Base-by-base conservation (phyloP, 2,888 invertebrate species). In the Macrosiphum euphorbiae region DNA sequence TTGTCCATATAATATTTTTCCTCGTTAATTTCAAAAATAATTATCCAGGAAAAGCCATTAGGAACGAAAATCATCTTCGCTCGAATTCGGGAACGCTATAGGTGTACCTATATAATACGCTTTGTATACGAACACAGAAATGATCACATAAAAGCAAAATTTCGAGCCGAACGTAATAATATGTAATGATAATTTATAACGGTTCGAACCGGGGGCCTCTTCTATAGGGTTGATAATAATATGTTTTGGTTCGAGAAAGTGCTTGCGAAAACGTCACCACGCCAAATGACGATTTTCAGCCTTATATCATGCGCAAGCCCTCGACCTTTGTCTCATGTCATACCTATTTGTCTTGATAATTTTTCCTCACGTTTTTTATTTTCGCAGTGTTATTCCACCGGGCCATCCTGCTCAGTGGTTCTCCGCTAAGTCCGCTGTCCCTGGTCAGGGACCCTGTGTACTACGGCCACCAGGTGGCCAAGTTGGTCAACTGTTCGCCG, bases 331-430 rank as follows among this genome's bases (percentile, higher is more conserved):
- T 11, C 2, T 58, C n/a, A 3, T n/a, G 3, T 52, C 16, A 52
- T 20, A 20, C 2, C 3, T 47, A 47, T 28, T 13, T 47, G 28
- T 16, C 13, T 86, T 44, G 7, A n/a, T n/a, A 28, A 86, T 86
- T 13, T 78, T 44, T 47, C 16, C 10, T 35, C 3, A 47, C 47
- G 10, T 26, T 28, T 26, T 28, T 86, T 86, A 41, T 44, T 28
- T 86, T 93, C 85, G 5, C 44, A 94, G 94, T 87, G 41, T 97
- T 98, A 91, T 99, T 99, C 96, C 98, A 98, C 96, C 97, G 98
- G 95, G 98, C 98, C 78, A 97, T 98, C 94, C 96, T 98, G 95
- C 98, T 98, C 98, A 98, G 98, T 88, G 99, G 99, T 26, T 98
- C 98, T 11, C 98, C 98, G 0, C 96, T 98, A 94, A 98, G 98